Evolutionary conservation across 2,797 vertebrate species (phyloP).

Genomic region (Tadarida brasiliensis): DNA sequence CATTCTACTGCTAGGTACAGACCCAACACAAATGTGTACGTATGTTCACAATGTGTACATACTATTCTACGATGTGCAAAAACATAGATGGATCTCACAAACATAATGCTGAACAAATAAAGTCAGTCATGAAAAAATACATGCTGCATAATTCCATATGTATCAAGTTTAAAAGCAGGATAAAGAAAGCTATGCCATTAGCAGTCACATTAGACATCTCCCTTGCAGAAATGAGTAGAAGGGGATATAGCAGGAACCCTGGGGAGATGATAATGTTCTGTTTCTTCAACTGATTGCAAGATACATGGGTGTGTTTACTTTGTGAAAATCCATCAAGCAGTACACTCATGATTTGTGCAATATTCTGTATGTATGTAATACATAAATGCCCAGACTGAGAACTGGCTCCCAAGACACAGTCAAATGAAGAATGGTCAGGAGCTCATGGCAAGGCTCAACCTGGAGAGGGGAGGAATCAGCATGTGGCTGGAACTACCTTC

Average conservation of each 20-base stretch:
- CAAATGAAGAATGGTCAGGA: not conserved
- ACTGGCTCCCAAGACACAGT: not conserved
- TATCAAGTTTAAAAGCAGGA: not conserved
- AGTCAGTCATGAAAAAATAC: not conserved
- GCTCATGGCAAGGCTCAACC: no score
- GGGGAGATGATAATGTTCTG: not conserved
- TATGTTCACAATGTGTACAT: not conserved
- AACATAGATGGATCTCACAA: not conserved
- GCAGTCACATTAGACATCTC: not conserved
- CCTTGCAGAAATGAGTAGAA: not conserved
- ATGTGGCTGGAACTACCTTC: no score
- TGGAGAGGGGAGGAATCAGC: no score
- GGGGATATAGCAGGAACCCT: rapidly evolving
- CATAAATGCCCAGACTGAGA: not conserved
- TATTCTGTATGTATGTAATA: not conserved
- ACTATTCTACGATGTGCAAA: not conserved
- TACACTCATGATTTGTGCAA: not conserved
- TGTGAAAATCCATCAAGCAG: not conserved
- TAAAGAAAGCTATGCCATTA: not conserved
- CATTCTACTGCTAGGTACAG: not conserved
- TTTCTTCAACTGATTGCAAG: not conserved
- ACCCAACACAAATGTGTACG: not conserved
- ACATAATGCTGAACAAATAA: not conserved
- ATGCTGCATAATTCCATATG: not conserved
- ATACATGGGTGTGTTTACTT: not conserved